A percentile compares a stretch with the other conserved stretches of the same genome.
Evolutionary conservation across 2,797 vertebrate genomes (phyloP).

Genomic region (Centropyge bicolor): DNA sequence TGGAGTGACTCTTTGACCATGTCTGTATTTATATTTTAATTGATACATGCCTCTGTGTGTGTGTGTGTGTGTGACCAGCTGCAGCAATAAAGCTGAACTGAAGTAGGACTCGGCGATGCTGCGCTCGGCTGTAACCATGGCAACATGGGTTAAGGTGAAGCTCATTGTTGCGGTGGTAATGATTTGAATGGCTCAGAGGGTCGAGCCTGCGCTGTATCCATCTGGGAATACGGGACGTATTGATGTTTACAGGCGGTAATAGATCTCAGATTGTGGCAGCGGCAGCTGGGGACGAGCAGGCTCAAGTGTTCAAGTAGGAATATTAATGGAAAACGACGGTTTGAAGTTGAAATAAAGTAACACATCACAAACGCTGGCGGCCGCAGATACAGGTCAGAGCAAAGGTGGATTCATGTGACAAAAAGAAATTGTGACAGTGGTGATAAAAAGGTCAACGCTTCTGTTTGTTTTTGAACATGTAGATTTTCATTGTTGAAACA

Average conservation of each 20-base stretch:
- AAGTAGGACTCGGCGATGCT: conserved; percentile 2
- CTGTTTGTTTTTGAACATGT: too few species aligned
- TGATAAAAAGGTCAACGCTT: too few species aligned
- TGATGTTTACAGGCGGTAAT: conserved; percentile 55
- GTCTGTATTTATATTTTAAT: background rate
- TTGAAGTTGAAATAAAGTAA: background rate
- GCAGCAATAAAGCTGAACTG: conserved; percentile 1
- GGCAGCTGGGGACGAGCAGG: conserved; percentile 4
- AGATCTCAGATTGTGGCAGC: conserved; percentile 20
- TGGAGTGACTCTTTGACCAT: background rate
- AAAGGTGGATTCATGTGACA: too few species aligned
- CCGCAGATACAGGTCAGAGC: too few species aligned
- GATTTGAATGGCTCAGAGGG: conserved; percentile 54
- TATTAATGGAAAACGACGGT: conserved; percentile 40
- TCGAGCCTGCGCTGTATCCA: conserved; percentile 38
- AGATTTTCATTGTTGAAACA: too few species aligned
- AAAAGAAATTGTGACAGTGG: too few species aligned
- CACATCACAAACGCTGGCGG: too few species aligned
- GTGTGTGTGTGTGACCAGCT: conserved; percentile 14
- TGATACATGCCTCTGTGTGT: background rate
- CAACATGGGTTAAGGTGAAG: conserved; percentile 65
- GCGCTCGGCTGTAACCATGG: conserved; percentile 67
- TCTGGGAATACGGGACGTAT: conserved; percentile 40
- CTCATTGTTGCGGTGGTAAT: conserved; percentile 56
- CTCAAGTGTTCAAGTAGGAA: conserved; percentile 23